These are phyloP conservation scores for Carassius auratus DNA, from an alignment of 2,113 vertebrate species.

Conservation along the genomic window DNA sequence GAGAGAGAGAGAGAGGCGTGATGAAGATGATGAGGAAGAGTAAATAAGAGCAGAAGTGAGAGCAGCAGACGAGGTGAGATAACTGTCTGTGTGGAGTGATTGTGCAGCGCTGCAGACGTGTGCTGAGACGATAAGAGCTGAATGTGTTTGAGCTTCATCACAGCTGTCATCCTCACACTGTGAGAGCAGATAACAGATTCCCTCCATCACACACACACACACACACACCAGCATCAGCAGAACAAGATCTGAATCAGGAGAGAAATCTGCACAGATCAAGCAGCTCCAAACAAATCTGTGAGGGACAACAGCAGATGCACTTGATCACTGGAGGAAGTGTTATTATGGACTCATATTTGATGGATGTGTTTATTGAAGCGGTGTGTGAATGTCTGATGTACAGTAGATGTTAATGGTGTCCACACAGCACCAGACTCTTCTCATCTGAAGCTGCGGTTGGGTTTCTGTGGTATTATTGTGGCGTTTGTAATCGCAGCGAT, in stretches of 20 bases:
- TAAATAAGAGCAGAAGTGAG: neutral
- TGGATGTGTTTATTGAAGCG: neutral
- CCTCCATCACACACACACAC: neutral
- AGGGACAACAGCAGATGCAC: no score
- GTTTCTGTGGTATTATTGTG: neutral
- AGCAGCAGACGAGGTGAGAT: slow-evolving; percentile 6
- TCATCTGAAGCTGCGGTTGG: neutral
- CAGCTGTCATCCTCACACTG: neutral
- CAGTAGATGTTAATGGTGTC: no score
- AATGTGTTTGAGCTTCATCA: slow-evolving; percentile 24
- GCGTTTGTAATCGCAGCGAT: neutral
- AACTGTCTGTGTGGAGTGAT: neutral
- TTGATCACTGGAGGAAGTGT: no score
- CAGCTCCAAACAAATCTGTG: no score
- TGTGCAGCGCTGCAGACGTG: slow-evolving; percentile 6
- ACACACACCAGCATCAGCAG: no score
- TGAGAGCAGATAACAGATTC: slow-evolving; percentile 7
- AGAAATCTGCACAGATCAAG: no score
- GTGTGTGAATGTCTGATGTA: neutral
- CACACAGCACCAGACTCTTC: no score
- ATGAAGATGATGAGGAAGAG: neutral
- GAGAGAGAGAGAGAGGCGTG: neutral
- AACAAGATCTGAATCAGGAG: no score
- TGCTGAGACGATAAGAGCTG: slow-evolving; percentile 1
- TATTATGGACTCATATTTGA: no score